phyloP scores from a whole-genome alignment of 2,113 vertebrate genomes.

The Cochlearius cochlearius region DNA sequence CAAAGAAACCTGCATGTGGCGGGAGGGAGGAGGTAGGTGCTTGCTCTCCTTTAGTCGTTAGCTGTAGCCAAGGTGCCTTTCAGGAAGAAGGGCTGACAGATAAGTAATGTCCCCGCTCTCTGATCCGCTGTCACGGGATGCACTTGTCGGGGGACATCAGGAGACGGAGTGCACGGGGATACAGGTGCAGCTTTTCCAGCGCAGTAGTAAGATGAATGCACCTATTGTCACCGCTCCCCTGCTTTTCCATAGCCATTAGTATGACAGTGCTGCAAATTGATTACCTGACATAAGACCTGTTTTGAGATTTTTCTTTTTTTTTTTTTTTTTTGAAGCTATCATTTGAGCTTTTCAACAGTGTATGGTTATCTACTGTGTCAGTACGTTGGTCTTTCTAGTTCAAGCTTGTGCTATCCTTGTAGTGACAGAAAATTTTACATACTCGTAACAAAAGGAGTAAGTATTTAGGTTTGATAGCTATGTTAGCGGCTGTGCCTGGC shows the following conservation, averaged over 20 bases:
- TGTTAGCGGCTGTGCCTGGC: constrained; percentile 29
- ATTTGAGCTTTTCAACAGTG: constrained; percentile 57
- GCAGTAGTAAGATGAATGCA: constrained; percentile 74
- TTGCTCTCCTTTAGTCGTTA: constrained; percentile 59
- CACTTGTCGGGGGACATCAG: constrained; percentile 50
- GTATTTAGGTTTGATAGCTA: constrained; percentile 55
- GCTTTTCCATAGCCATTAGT: constrained; percentile 74
- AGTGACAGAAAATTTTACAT: constrained; percentile 58
- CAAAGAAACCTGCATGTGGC: neutral
- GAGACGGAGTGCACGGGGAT: constrained; percentile 71
- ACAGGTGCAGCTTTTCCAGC: constrained; percentile 69
- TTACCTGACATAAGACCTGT: constrained; percentile 70
- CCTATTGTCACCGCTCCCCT: constrained; percentile 65
- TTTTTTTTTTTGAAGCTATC: constrained; percentile 62
- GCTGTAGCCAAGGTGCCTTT: constrained; percentile 80
- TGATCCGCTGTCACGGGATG: constrained; percentile 54
- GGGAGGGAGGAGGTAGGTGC: neutral
- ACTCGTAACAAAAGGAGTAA: constrained; percentile 27
- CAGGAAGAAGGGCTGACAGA: constrained; percentile 75
- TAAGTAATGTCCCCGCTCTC: constrained; percentile 38
- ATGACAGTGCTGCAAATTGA: constrained; percentile 76
- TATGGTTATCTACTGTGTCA: constrained; percentile 38
- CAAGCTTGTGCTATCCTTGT: neutral
- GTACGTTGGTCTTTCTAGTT: constrained; percentile 38
- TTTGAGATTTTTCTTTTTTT: constrained; percentile 67